Conservation (phyloP, 2,113 vertebrate species). For the Drymodes brunneopygia region DNA sequence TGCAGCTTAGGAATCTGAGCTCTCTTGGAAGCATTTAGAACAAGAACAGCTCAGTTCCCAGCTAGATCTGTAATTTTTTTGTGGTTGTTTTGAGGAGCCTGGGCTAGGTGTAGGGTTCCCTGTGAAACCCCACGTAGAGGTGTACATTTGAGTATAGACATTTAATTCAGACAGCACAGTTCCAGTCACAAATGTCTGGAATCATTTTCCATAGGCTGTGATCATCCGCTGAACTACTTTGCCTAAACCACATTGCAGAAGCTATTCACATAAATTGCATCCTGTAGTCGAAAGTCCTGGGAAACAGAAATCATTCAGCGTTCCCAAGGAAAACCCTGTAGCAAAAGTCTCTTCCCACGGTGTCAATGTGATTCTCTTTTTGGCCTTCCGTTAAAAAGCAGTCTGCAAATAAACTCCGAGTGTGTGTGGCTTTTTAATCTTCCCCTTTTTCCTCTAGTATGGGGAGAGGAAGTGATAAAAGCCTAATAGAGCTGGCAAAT, state of each 20-base stretch:
- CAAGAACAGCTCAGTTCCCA: not conserved
- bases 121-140: not conserved
- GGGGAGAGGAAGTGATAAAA: conserved; percentile 31
- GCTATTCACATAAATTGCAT: conserved; percentile 43
- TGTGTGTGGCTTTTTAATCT: conserved; percentile 32
- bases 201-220: not conserved
- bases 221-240: not conserved
- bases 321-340: conserved; percentile 51
- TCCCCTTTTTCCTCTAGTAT: not conserved
- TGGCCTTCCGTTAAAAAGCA: not conserved
- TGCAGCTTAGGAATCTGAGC: not conserved
- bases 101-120: not conserved
- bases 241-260: conserved; percentile 40
- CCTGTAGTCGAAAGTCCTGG: conserved; percentile 54
- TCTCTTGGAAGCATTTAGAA: not conserved
- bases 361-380: conserved; percentile 12
- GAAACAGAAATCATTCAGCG: conserved; percentile 37
- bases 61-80: not conserved
- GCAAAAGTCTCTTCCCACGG: conserved; percentile 22
- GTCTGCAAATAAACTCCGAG: conserved; percentile 14
- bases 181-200: not conserved
- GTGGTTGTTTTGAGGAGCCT: not conserved
- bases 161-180: not conserved
- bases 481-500: not conserved
- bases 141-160: not conserved